Evolutionary conservation across 2,113 vertebrate species (phyloP).

Genomic region (Petroica traversi): DNA sequence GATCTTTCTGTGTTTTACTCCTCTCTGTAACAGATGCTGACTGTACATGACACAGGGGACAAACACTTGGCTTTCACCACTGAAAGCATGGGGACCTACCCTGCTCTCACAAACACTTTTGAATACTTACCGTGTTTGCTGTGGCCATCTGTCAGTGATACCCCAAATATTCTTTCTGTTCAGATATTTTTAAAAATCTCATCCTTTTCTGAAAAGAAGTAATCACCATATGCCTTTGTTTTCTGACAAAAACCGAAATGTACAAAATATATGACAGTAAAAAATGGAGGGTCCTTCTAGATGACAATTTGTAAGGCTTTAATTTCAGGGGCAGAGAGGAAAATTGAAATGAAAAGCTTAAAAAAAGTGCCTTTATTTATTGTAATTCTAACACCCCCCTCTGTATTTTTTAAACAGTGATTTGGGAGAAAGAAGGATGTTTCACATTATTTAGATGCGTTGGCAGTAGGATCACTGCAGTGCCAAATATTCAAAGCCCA

Average conservation of each 20-base stretch:
- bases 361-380: neutral
- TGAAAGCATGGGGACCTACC: neutral
- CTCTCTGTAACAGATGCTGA: neutral
- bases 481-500: neutral
- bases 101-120: neutral
- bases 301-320: neutral
- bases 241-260: neutral
- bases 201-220: neutral
- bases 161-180: neutral
- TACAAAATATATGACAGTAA: neutral
- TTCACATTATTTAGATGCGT: neutral
- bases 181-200: neutral
- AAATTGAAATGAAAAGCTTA: neutral
- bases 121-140: neutral
- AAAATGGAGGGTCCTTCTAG: neutral
- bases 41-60: fast-evolving
- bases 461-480: neutral
- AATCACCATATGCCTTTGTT: neutral
- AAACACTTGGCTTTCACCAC: neutral
- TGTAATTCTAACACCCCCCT: fast-evolving
- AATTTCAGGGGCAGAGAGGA: neutral
- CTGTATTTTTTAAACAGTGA: fast-evolving
- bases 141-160: neutral
- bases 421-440: neutral
- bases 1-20: neutral